Conservation (phyloP, 2,797 vertebrate genomes). For the Micromesistius poutassou region DNA sequence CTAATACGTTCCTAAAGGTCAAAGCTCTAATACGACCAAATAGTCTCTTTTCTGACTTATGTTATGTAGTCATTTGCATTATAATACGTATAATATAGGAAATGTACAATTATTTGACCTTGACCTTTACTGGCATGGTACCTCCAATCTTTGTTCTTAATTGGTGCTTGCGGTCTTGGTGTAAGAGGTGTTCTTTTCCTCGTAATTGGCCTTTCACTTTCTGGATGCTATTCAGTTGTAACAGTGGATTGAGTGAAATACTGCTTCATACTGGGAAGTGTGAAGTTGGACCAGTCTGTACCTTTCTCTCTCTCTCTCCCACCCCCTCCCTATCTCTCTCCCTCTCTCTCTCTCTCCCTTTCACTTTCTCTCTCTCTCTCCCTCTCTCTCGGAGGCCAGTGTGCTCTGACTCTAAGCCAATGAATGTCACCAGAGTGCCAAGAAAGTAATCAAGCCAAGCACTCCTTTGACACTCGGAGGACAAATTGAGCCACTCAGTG, state of each 20-base stretch:
- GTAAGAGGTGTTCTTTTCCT: slow-evolving; percentile 27
- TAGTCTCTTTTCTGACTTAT: background rate
- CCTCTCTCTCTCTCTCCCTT: slow-evolving; percentile 10
- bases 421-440: slow-evolving; percentile 59
- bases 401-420: slow-evolving; percentile 55
- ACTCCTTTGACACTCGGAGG: slow-evolving; percentile 57
- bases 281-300: slow-evolving; percentile 26
- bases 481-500: slow-evolving; percentile 67
- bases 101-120: background rate
- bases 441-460: slow-evolving; percentile 67
- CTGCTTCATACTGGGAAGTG: slow-evolving; percentile 24
- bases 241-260: slow-evolving; percentile 35
- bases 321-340: background rate
- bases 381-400: slow-evolving; percentile 55
- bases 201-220: slow-evolving; percentile 46
- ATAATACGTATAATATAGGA: background rate
- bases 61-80: background rate
- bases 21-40: background rate
- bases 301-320: slow-evolving; percentile 22
- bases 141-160: slow-evolving; percentile 12
- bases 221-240: slow-evolving; percentile 48
- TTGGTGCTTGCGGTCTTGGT: background rate
- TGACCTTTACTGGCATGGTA: background rate
- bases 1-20: too few relatives aligned
- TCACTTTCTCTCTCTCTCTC: slow-evolving; percentile 17